Evolutionary conservation across 2,797 vertebrate species (phyloP).

Genomic region (Melopsittacus undulatus): DNA sequence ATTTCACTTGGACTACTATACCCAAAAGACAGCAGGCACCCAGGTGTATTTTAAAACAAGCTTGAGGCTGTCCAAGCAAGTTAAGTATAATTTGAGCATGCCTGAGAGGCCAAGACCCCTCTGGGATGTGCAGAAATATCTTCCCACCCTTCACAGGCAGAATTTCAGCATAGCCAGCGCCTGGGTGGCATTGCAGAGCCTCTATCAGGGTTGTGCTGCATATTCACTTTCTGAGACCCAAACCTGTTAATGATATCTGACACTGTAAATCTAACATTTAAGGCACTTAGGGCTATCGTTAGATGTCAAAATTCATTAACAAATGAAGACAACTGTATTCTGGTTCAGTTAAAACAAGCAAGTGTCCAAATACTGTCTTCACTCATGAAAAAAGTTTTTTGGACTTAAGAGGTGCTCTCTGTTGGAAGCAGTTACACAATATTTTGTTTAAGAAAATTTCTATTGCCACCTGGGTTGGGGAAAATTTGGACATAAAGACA

Average conservation of each 20-base stretch:
- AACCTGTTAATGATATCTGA: not conserved
- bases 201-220: not conserved
- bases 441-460: not conserved
- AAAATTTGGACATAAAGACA: not conserved
- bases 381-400: not conserved
- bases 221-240: not conserved
- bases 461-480: not conserved
- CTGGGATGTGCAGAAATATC: not conserved
- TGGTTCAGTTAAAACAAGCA: not conserved
- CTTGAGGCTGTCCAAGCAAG: not conserved
- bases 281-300: not conserved
- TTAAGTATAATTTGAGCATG: not conserved
- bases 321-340: not conserved
- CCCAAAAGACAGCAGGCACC: not conserved
- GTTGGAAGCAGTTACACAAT: not conserved
- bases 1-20: not conserved
- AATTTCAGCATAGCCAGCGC: not conserved
- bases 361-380: not conserved
- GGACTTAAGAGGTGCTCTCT: not conserved
- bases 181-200: not conserved
- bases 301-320: not conserved
- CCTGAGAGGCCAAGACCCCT: not conserved
- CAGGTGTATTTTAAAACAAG: not conserved
- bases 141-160: fast-evolving
- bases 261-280: not conserved